These are phyloP conservation scores for Regulus satrapa DNA, from an alignment of 2,113 vertebrate genomes.

Conservation along the genomic window DNA sequence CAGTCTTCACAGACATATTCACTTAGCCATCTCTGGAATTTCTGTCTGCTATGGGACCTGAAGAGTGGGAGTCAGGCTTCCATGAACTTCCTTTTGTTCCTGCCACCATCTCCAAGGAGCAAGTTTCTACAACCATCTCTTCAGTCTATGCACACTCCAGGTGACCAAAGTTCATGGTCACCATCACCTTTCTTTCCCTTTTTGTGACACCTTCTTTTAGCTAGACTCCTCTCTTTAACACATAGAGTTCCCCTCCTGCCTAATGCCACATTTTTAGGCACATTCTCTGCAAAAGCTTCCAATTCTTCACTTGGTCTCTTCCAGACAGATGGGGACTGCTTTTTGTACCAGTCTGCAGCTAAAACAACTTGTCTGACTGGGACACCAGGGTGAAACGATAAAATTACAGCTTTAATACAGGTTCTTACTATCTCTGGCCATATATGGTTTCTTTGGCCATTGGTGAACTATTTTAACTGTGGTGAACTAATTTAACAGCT, in stretches of 20 bases:
- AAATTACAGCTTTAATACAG: neutral
- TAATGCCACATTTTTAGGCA: neutral
- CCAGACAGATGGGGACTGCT: neutral
- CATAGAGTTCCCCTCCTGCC: neutral
- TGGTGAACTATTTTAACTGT: neutral
- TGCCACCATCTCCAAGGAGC: fast-evolving
- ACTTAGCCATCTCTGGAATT: neutral
- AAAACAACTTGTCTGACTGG: neutral
- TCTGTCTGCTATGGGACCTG: neutral
- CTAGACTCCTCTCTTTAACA: neutral
- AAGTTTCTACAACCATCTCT: neutral
- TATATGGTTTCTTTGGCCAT: neutral
- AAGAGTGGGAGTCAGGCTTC: neutral
- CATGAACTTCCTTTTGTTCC: neutral
- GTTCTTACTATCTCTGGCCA: neutral
- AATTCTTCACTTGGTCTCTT: neutral
- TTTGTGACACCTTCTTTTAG: neutral
- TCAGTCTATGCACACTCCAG: no score
- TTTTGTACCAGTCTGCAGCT: neutral
- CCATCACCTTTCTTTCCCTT: neutral
- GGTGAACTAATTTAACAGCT: neutral
- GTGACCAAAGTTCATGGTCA: neutral
- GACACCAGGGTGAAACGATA: neutral
- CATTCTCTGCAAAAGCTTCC: neutral
- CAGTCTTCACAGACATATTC: neutral